A percentile compares a stretch with the other conserved stretches of the same genome.
Conservation (phyloP, 2,888 invertebrate genomes). For the Camponotus fellah region DNA sequence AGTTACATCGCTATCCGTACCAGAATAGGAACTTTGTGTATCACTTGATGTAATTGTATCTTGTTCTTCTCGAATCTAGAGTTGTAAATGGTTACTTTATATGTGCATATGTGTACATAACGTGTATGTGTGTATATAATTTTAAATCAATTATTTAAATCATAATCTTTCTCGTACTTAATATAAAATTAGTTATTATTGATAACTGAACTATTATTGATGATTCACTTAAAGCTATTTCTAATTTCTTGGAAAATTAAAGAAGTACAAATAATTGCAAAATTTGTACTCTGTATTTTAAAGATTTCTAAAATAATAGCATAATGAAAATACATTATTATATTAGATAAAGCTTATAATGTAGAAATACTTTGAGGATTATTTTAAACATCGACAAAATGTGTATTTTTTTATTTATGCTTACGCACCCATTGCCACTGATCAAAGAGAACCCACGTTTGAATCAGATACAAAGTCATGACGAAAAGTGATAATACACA, state of each 20-base stretch:
- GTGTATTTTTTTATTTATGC: not conserved
- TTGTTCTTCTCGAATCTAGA: conserved; percentile 53
- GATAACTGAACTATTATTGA: not conserved
- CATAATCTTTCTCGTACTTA: not conserved
- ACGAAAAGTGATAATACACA: conserved; percentile 81
- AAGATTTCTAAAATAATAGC: not conserved
- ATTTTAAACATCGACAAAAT: conserved; percentile 1
- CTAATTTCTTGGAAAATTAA: not conserved
- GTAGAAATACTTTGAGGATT: not conserved
- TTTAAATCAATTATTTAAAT: not conserved
- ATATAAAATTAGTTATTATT: conserved; percentile 6
- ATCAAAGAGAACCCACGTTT: conserved; percentile 80
- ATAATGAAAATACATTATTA: not conserved
- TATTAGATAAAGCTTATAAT: not conserved
- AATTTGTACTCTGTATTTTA: not conserved
- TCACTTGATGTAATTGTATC: conserved; percentile 19
- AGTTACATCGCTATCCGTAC: conserved; percentile 5
- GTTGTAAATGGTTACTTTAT: not conserved
- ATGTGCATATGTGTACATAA: not conserved
- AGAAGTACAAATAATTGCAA: not conserved
- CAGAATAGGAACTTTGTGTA: not conserved
- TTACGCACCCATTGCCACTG: conserved; percentile 76
- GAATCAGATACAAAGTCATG: conserved; percentile 80
- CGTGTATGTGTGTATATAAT: not conserved
- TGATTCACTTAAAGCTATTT: not conserved